A percentile compares a stretch with the other conserved stretches of the same genome.
Evolutionary conservation across 2,113 vertebrate genomes (phyloP).

Genomic region (Nothoprocta pentlandii): DNA sequence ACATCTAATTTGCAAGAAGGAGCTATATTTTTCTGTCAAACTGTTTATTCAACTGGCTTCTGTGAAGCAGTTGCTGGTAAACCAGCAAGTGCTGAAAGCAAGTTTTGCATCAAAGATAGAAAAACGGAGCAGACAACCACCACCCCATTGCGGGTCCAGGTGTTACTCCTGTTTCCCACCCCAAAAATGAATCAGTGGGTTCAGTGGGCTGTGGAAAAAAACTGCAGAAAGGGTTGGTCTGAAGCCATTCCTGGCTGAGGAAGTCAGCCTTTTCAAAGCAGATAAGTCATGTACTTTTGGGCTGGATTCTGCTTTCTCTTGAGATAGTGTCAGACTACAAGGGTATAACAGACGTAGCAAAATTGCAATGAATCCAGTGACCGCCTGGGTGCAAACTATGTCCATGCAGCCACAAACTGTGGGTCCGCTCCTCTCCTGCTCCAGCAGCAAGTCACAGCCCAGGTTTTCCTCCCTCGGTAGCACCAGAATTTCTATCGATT

Average conservation of each 20-base stretch:
- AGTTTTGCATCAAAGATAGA: background rate
- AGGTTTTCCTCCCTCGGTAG: background rate
- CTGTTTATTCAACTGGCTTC: background rate
- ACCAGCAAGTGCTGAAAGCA: background rate
- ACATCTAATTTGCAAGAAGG: background rate
- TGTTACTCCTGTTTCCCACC: background rate
- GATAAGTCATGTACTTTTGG: background rate
- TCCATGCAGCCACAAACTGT: fast-evolving
- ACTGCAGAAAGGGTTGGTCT: background rate
- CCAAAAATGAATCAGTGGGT: background rate
- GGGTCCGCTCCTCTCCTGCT: background rate
- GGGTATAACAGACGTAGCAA: background rate
- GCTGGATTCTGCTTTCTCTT: background rate
- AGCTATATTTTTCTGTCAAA: background rate
- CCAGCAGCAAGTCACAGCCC: too few relatives aligned
- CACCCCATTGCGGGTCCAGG: background rate
- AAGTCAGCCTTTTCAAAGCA: background rate
- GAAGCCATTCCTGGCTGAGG: background rate
- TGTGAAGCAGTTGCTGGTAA: background rate
- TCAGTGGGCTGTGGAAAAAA: background rate
- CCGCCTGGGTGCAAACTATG: fast-evolving
- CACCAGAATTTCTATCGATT: background rate
- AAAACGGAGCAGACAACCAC: background rate
- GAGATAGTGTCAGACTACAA: background rate
- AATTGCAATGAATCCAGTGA: background rate